These are phyloP conservation scores for Ophiothrix spiculata DNA, from an alignment of 35 echinoderm and acorn worm genomes.

Conservation along the genomic window DNA sequence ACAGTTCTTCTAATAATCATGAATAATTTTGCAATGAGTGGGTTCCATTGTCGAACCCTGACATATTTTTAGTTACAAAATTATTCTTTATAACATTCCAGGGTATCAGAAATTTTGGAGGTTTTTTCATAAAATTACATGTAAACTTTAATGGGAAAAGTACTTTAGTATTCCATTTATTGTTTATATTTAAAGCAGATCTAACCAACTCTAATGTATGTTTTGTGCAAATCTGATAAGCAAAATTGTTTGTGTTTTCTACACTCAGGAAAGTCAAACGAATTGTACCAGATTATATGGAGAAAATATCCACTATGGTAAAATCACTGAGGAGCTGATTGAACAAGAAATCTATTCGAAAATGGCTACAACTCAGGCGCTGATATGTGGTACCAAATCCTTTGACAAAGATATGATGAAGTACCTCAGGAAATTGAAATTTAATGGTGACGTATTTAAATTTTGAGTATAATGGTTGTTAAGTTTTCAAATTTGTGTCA, in stretches of 20 bases:
- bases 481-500: no score
- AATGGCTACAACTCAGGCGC: background rate
- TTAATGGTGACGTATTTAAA: conserved; percentile 32
- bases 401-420: conserved; percentile 80
- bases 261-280: background rate
- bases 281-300: conserved; percentile 19
- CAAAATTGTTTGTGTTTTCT: background rate
- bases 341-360: conserved; percentile 24
- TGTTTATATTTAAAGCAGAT: background rate
- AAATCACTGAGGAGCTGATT: conserved; percentile 20
- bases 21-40: no score
- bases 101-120: no score
- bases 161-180: no score
- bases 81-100: no score
- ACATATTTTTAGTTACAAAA: no score
- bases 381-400: conserved; percentile 67
- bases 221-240: background rate
- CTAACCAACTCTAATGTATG: background rate
- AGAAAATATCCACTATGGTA: conserved; percentile 43
- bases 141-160: no score
- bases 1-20: no score
- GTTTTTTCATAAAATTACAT: no score
- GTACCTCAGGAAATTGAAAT: conserved; percentile 45
- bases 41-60: no score
- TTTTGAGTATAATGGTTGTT: no score